These are phyloP conservation scores for Eurystomus gularis DNA, from an alignment of 2,113 vertebrate species.

Conservation along the genomic window DNA sequence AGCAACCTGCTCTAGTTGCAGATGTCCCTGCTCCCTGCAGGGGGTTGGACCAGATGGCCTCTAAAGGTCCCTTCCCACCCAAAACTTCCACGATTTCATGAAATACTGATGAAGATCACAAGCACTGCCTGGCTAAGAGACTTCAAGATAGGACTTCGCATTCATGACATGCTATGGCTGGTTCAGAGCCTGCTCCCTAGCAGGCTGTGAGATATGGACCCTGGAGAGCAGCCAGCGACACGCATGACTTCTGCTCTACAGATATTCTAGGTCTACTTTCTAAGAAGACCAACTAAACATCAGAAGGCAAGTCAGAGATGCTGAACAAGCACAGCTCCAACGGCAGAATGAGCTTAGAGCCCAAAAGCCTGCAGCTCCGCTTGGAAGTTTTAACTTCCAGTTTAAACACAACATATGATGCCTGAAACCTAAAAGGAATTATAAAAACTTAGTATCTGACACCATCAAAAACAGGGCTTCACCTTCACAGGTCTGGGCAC, in stretches of 20 bases:
- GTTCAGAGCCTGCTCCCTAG: background rate
- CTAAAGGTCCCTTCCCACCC: background rate
- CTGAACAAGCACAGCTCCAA: background rate
- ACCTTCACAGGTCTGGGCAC: background rate
- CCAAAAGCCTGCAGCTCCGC: background rate
- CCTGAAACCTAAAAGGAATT: accelerated
- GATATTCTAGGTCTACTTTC: background rate
- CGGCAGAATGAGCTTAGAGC: accelerated
- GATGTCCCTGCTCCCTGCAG: background rate
- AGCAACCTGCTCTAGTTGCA: background rate
- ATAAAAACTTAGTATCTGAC: background rate
- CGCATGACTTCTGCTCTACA: accelerated
- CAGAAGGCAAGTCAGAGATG: background rate
- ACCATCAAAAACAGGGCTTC: background rate
- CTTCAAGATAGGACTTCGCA: background rate
- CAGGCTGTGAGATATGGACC: background rate
- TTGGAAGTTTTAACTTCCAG: background rate
- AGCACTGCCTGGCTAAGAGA: background rate
- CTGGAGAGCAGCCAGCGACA: background rate
- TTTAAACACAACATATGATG: background rate
- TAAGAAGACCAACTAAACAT: background rate
- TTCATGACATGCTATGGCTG: background rate
- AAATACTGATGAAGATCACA: background rate
- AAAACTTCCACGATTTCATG: background rate
- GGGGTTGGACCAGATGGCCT: background rate